These are phyloP conservation scores for Neopelma chrysocephalum DNA, from an alignment of 2,797 vertebrate species.

Conservation along the genomic window DNA sequence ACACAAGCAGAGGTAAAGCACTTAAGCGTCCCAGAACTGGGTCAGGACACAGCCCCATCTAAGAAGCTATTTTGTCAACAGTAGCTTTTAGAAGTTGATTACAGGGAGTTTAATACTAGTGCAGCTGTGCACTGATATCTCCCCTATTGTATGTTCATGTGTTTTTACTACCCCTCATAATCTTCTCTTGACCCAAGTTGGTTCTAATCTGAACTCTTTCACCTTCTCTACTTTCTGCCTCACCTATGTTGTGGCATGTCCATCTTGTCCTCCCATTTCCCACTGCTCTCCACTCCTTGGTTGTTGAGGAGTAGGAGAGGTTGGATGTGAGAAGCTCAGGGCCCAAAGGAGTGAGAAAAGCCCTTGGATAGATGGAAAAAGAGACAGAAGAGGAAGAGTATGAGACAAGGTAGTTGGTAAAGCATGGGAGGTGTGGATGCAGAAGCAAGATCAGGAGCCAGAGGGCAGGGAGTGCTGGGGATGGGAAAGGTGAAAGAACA, in stretches of 20 bases:
- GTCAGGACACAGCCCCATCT: neutral
- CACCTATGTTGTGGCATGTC: neutral
- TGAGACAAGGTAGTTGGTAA: neutral
- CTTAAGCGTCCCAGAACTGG: neutral
- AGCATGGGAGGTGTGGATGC: neutral
- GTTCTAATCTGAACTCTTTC: neutral
- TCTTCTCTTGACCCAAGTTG: neutral
- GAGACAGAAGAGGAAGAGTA: neutral
- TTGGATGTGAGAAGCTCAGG: neutral
- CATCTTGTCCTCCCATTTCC: neutral
- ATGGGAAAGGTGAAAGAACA: neutral
- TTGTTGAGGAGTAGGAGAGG: neutral
- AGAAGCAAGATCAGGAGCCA: neutral
- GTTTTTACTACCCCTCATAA: neutral
- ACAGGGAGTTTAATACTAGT: neutral
- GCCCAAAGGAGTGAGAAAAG: neutral
- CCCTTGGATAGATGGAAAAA: neutral
- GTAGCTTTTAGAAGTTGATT: neutral
- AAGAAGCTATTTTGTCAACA: neutral
- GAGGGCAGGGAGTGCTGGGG: neutral
- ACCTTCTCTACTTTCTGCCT: neutral
- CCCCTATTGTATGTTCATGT: neutral
- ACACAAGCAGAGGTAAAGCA: neutral
- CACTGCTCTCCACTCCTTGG: accelerated
- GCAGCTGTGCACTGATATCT: neutral